phyloP scores from a whole-genome alignment of 2,797 vertebrate species.

The Peromyscus eremicus region DNA sequence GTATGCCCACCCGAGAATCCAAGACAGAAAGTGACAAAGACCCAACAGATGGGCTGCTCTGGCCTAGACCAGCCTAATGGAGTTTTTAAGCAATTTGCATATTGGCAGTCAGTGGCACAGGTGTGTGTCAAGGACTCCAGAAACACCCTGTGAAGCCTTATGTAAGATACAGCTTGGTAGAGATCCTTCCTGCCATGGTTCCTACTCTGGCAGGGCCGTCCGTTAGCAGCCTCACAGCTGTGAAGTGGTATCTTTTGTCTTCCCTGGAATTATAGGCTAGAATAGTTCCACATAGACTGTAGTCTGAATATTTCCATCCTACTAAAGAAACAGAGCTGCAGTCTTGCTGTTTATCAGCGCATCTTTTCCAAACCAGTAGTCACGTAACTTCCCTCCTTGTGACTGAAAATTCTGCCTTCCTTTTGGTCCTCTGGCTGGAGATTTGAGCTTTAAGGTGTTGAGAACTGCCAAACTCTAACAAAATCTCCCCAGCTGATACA shows the following conservation, averaged over 20 bases:
- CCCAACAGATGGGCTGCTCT: conserved; percentile 90
- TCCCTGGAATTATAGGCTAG: not conserved
- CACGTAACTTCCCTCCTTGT: not conserved
- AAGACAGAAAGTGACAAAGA: conserved; percentile 86
- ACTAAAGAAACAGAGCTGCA: not conserved
- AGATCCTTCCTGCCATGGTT: not conserved
- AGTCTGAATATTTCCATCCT: not conserved
- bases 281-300: not conserved
- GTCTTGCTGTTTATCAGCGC: not conserved
- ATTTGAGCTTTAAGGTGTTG: not conserved
- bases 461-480: not conserved
- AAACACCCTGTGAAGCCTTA: conserved; percentile 82
- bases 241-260: not conserved
- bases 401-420: not conserved
- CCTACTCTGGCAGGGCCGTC: not conserved
- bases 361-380: not conserved
- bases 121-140: conserved; percentile 88
- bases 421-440: not conserved
- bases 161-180: conserved; percentile 70
- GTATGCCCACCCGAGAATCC: conserved; percentile 85
- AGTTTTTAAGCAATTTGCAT: conserved; percentile 89
- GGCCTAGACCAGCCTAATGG: conserved; percentile 89
- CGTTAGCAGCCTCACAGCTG: not conserved
- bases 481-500: not conserved
- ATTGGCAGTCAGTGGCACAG: conserved; percentile 86